Conservation (phyloP, 2,797 vertebrate species). For the Triplophysa yarkandensis region DNA sequence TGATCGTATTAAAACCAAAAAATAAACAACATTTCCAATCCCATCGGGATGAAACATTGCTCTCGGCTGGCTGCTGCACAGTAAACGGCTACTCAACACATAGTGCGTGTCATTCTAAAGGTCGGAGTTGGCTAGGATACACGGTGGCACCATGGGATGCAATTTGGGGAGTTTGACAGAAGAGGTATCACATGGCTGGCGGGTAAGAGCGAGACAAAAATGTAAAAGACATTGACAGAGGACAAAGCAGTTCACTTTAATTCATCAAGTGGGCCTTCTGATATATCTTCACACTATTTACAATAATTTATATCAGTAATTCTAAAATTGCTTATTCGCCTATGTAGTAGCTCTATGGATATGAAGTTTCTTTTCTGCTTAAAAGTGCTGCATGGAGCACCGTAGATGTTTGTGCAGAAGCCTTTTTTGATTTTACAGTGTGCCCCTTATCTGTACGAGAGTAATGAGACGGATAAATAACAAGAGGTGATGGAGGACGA, state of each 20-base stretch:
- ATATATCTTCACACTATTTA: slow-evolving; percentile 80
- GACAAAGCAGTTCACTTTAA: slow-evolving; percentile 76
- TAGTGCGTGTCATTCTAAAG: neutral
- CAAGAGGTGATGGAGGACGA: neutral
- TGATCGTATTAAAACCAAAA: neutral
- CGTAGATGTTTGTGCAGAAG: slow-evolving; percentile 64
- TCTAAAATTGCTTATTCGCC: slow-evolving; percentile 75
- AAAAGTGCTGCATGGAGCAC: slow-evolving; percentile 40
- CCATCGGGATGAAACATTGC: neutral
- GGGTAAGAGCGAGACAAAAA: slow-evolving; percentile 63
- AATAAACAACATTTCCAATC: neutral
- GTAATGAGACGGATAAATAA: slow-evolving; percentile 24
- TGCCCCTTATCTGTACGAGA: slow-evolving; percentile 28
- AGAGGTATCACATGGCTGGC: slow-evolving; percentile 66
- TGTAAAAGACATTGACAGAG: slow-evolving; percentile 55
- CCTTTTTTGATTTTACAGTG: slow-evolving; percentile 51
- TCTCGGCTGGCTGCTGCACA: slow-evolving; percentile 4
- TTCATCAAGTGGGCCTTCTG: slow-evolving; percentile 72
- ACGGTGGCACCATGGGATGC: neutral
- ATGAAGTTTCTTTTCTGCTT: slow-evolving; percentile 38
- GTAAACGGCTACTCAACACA: slow-evolving; percentile 1
- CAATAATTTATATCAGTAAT: slow-evolving; percentile 90
- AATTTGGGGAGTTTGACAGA: neutral
- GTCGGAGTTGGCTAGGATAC: slow-evolving; percentile 6
- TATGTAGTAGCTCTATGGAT: slow-evolving; percentile 57